Evolutionary conservation across 2,888 invertebrate genomes (phyloP).

Genomic region (Artemia sinica): DNA sequence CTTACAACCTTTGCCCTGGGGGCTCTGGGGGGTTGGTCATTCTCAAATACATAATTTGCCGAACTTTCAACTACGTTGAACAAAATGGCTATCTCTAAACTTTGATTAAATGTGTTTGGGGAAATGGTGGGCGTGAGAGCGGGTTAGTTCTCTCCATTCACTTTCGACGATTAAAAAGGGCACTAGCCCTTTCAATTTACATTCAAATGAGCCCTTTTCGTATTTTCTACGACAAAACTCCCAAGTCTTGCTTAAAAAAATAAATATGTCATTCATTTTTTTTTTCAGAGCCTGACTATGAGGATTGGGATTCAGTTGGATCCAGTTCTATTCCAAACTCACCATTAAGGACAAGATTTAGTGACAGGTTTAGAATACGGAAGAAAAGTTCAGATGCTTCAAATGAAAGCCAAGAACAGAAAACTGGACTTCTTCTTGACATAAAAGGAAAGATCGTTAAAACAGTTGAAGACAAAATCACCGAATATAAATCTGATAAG

Average conservation of each 20-base stretch:
- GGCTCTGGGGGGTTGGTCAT: too few species aligned
- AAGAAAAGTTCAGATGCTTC: background rate
- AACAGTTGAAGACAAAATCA: constrained; percentile 57
- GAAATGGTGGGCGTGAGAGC: too few species aligned
- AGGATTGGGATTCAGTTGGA: background rate
- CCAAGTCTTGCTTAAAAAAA: background rate
- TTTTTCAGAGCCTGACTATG: background rate
- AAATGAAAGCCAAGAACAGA: background rate
- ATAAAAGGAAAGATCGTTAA: constrained; percentile 56
- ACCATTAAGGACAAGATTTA: background rate
- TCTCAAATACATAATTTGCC: too few species aligned
- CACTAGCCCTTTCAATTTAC: background rate
- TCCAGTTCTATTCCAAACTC: background rate
- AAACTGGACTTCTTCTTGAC: constrained; percentile 41
- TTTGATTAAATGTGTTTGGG: too few species aligned
- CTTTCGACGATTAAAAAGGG: background rate
- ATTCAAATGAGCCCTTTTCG: background rate
- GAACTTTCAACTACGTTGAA: too few species aligned
- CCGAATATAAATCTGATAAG: constrained; percentile 46
- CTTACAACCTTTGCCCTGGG: too few species aligned
- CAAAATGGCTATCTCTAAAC: too few species aligned
- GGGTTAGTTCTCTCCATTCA: too few species aligned
- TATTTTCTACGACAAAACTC: background rate
- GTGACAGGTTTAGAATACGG: background rate
- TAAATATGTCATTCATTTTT: too few species aligned